Percentiles rank a stretch among this genome's conserved stretches.
Conservation (phyloP, 2,113 vertebrate species). For the Aleadryas rufinucha region DNA sequence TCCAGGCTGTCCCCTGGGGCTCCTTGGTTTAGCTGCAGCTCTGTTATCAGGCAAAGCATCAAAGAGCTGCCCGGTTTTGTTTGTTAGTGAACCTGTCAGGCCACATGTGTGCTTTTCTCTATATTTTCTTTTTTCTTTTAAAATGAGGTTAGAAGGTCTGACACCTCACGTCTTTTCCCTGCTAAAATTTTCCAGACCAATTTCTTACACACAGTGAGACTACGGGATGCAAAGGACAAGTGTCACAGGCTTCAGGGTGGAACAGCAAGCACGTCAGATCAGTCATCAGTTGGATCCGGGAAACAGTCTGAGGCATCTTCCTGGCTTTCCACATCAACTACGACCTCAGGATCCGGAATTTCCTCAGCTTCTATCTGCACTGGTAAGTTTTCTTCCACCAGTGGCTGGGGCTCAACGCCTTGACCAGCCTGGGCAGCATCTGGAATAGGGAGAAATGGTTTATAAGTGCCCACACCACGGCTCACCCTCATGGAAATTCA, state of each 20-base stretch:
- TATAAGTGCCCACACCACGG: not conserved
- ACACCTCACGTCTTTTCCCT: not conserved
- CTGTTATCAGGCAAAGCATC: not conserved
- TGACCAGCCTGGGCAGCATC: not conserved
- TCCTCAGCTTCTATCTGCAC: not conserved
- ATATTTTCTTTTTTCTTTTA: not conserved
- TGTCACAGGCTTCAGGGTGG: not conserved
- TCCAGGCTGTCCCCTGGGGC: not conserved
- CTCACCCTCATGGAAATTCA: not conserved
- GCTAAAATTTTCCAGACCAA: not conserved
- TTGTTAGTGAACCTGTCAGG: not conserved
- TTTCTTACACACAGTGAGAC: not conserved
- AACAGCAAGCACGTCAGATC: not conserved
- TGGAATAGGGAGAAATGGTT: not conserved
- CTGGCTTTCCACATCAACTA: not conserved
- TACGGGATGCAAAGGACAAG: not conserved
- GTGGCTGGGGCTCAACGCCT: not conserved
- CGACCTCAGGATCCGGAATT: not conserved
- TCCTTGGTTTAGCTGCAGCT: not conserved
- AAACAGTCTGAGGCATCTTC: conserved; percentile 19
- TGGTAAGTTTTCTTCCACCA: not conserved
- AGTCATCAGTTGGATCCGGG: conserved; percentile 21
- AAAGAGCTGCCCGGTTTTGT: not conserved
- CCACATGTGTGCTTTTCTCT: not conserved
- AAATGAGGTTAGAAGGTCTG: not conserved